Conservation (phyloP, 1,140 invertebrate species). For the Paramacrobiotus metropolitanus region DNA sequence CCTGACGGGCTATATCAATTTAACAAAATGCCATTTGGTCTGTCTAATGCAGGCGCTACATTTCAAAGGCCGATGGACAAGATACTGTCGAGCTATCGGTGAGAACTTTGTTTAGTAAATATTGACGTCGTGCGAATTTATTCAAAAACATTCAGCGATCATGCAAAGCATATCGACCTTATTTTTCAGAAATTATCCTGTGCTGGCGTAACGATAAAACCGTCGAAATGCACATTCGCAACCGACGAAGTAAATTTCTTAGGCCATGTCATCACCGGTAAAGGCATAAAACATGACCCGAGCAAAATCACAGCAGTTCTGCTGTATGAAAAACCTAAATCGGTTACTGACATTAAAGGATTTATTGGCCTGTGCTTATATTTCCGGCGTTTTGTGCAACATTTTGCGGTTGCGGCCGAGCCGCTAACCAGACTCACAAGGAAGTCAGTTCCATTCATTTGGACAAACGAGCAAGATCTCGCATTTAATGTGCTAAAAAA, state of each 20-base stretch:
- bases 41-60: slow-evolving; percentile 9
- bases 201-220: neutral
- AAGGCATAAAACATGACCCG: neutral
- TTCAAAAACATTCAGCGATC: neutral
- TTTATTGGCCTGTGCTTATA: neutral
- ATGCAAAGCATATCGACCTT: neutral
- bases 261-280: neutral
- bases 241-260: neutral
- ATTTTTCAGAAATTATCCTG: neutral
- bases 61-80: slow-evolving; percentile 10
- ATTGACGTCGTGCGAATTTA: neutral
- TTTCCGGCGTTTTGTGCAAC: neutral
- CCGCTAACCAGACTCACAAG: neutral
- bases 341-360: neutral
- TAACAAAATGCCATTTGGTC: slow-evolving; percentile 9
- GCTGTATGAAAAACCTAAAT: neutral
- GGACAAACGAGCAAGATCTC: neutral
- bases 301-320: neutral
- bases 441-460: neutral
- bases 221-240: neutral
- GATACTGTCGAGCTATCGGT: neutral
- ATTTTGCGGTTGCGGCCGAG: neutral
- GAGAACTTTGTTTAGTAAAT: neutral
- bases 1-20: slow-evolving; percentile 9
- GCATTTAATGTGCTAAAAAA: neutral